Base-by-base conservation (phyloP, 2,888 invertebrate genomes). In the Lasioglossum marginatum region DNA sequence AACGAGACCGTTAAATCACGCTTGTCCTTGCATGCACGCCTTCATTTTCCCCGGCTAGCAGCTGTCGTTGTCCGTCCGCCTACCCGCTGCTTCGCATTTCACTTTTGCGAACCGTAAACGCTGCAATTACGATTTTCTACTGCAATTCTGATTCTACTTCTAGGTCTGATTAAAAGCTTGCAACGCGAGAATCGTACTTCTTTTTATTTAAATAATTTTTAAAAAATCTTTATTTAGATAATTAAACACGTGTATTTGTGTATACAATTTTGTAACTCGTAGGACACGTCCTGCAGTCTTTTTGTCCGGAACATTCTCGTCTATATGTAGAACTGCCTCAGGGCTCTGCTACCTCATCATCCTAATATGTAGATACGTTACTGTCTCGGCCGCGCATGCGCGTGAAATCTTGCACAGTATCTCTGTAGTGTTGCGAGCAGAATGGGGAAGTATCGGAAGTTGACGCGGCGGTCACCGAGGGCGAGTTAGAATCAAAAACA, bases 121-220 rank as follows among this genome's bases (percentile, higher is more conserved):
- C 52, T 48, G 79, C 83, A 80, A 81, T 85, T 79, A 81, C 37
- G n/a, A 37, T 37, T 40, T 34, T 31, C 66, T 19, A 19, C 31
- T n/a, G n/a, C n/a, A n/a, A n/a, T n/a, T n/a, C n/a, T n/a, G n/a
- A n/a, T n/a, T n/a, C n/a, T n/a, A n/a, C n/a, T n/a, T n/a, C n/a
- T n/a, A n/a, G 66, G 19, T 68, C 68, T 10, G 68, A 68, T 66
- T 23, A 34, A 66, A 66, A 66, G 66, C 66, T 66, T 23, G 34
- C 31, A 63, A 63, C 31, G 31, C 60, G 27, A 31, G 27, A 63
- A 63, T 31, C 14, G 31, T n/a, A n/a, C n/a, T n/a, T n/a, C n/a
- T n/a, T n/a, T n/a, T n/a, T n/a, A n/a, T n/a, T n/a, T n/a, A n/a
- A n/a, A n/a, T n/a, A n/a, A n/a, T n/a, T n/a, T n/a, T n/a, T n/a